Evolutionary conservation across 1,140 invertebrate species (phyloP).

Genomic region (Achatina immaculata): DNA sequence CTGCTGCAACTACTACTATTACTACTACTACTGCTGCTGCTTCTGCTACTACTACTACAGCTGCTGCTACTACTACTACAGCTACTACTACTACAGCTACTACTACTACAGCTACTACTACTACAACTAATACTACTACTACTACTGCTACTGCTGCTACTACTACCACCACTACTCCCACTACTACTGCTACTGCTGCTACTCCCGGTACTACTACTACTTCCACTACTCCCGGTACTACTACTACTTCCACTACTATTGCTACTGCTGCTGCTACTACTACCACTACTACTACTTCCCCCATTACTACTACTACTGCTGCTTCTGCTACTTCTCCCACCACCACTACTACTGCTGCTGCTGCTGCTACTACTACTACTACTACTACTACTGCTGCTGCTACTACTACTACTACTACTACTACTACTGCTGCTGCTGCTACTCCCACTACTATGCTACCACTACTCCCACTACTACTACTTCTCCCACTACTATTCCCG

Average conservation of each 20-base stretch:
- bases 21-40: background rate
- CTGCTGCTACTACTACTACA: background rate
- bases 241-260: background rate
- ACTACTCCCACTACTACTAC: background rate
- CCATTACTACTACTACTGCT: background rate
- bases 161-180: background rate
- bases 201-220: background rate
- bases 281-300: background rate
- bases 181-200: background rate
- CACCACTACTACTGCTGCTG: background rate
- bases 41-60: background rate
- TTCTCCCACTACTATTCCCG: background rate
- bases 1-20: background rate
- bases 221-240: background rate
- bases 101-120: background rate
- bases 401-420: background rate
- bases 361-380: background rate
- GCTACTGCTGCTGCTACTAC: conserved; percentile 7
- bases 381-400: background rate
- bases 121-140: too few relatives aligned
- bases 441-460: background rate
- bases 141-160: too few relatives aligned
- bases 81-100: background rate
- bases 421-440: background rate
- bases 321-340: background rate